Base-by-base conservation (phyloP, 37 sponge, comb jelly and placozoan species). In the Beroe forskalii region DNA sequence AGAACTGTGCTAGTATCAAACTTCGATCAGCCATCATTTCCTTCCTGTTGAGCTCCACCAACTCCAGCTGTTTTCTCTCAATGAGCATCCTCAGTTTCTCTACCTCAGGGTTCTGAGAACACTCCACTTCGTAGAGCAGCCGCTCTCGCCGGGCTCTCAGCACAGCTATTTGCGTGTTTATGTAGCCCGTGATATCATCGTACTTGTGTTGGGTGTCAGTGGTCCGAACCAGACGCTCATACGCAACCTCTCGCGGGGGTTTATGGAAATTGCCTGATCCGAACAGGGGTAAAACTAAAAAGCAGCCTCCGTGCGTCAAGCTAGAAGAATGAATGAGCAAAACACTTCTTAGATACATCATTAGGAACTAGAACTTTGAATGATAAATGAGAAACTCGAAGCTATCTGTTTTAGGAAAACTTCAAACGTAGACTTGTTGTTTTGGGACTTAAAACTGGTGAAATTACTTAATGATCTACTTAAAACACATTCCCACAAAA, bases 1-100 rank as follows among this genome's bases (percentile, higher is more conserved):
- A 63, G 24, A 24, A 36, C 12, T 69, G 72, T 69, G 72, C 72
- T 69, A 9, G 35, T 63, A 3, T 63, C 38, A 69, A 69, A 69
- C 72, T 31, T 69, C 32, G 28, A 14, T 69, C 55, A 48, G 55
- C 6, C n/a, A n/a, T n/a, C n/a, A n/a, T n/a, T n/a, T n/a, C n/a
- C 55, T 48, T 48, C 55, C 55, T 35, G 37, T 20, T 32, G 19
- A 69, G 19, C 35, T 31, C 38, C 9, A 36, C 27, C 72, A 69
- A 37, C 38, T 69, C 72, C 12, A 69, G 27, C 39, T 36, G 72
- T 17, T 69, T 69, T 69, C 72, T 69, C 39, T 35, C 38, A 37
- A 69, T 69, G 1, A 69, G 27, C 12, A 12, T 32, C 4, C 39
- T 32, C 72, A 69, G 9, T 32, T 69, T 69, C 9, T 3, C 32